A percentile compares a stretch with the other conserved stretches of the same genome.
Evolutionary conservation across 2,113 vertebrate species (phyloP).

Genomic region (Synchiropus splendidus): DNA sequence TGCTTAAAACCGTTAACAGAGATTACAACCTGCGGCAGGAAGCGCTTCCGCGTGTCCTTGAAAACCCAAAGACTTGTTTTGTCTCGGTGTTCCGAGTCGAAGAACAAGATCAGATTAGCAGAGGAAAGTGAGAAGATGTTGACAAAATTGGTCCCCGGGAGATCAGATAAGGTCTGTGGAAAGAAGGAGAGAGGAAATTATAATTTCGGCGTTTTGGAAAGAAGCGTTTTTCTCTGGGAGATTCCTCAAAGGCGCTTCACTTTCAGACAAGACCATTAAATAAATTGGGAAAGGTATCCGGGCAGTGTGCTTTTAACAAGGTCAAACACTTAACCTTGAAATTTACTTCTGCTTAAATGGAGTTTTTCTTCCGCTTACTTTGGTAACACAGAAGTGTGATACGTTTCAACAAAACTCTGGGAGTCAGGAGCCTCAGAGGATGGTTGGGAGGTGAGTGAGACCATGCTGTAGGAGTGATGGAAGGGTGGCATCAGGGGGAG

Average conservation of each 20-base stretch:
- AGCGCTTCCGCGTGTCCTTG: slow-evolving; percentile 36
- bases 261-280: slow-evolving; percentile 44
- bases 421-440: too few species aligned
- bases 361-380: too few species aligned
- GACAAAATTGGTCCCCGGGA: slow-evolving; percentile 15
- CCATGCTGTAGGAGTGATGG: too few species aligned
- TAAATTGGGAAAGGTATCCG: slow-evolving; percentile 31
- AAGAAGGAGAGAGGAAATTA: slow-evolving; percentile 13
- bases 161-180: slow-evolving; percentile 32
- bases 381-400: too few species aligned
- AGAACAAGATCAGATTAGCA: slow-evolving; percentile 42
- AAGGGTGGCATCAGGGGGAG: too few species aligned
- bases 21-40: slow-evolving; percentile 42
- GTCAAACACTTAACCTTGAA: too few species aligned
- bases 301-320: too few species aligned
- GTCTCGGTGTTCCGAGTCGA: slow-evolving; percentile 18
- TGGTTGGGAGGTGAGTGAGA: too few species aligned
- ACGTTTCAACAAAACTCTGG: too few species aligned
- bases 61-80: slow-evolving; percentile 27
- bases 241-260: slow-evolving; percentile 34
- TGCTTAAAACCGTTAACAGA: slow-evolving; percentile 24
- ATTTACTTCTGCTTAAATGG: too few species aligned
- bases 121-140: not conserved
- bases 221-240: slow-evolving; percentile 21
- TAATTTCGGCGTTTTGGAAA: slow-evolving; percentile 22